Conservation (phyloP, 1,140 invertebrate species). For the Drosophila sulfurigaster region DNA sequence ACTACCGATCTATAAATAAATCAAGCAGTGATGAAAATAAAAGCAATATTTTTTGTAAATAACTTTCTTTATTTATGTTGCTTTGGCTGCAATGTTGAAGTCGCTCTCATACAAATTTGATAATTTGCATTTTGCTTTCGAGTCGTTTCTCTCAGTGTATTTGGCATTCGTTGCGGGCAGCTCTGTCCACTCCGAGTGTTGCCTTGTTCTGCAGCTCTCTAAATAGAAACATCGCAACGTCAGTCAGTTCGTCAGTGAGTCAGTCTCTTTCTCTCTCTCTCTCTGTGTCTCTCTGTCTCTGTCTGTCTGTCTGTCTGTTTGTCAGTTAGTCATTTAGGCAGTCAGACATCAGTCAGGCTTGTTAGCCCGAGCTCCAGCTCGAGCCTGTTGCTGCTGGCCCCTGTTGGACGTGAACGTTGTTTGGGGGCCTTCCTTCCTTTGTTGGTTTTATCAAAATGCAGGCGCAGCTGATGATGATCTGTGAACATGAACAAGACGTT, state of each 20-base stretch:
- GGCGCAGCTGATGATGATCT: slow-evolving; percentile 83
- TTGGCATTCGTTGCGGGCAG: slow-evolving; percentile 12
- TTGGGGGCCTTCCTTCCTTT: slow-evolving; percentile 52
- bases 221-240: slow-evolving; percentile 78
- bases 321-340: slow-evolving; percentile 57
- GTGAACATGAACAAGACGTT: slow-evolving; percentile 84
- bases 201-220: slow-evolving; percentile 42
- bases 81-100: too few species aligned
- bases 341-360: slow-evolving; percentile 77
- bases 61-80: too few species aligned
- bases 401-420: slow-evolving; percentile 15
- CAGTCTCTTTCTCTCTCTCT: slow-evolving; percentile 3
- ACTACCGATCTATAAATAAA: too few species aligned
- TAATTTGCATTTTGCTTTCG: too few species aligned
- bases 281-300: slow-evolving; percentile 24
- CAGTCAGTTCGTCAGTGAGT: slow-evolving; percentile 36
- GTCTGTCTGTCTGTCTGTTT: slow-evolving; percentile 41
- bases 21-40: too few species aligned
- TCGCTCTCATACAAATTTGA: too few species aligned
- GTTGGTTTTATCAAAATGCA: slow-evolving; percentile 80
- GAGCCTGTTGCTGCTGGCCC: slow-evolving; percentile 22
- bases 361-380: slow-evolving; percentile 48
- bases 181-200: slow-evolving; percentile 2
- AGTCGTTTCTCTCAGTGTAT: slow-evolving; percentile 19
- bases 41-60: too few species aligned